Base-by-base conservation (phyloP, 2,888 invertebrate genomes). In the Plagodis dolabraria region DNA sequence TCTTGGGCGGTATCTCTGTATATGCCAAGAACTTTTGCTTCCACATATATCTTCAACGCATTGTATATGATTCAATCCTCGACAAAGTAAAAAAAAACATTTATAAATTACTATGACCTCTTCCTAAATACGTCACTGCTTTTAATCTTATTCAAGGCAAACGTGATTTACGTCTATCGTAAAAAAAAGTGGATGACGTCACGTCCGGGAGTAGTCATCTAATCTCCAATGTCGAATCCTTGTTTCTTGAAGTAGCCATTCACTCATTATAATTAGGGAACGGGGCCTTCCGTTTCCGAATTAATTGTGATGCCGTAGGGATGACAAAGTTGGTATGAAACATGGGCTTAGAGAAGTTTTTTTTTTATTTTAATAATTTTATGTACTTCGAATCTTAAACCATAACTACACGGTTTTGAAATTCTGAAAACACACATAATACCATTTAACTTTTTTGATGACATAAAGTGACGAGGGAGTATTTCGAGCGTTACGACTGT, bases 191-290 rank as follows among this genome's bases (percentile, higher is more conserved):
- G 51, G 57, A 60, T 59, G 61, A 64, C 64, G 64, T 67, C 69
- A 69, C 69, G 69, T 67, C 51, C 60, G 49, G 50, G 47, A 45
- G 22, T 45, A 53, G 57, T 51, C 64, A 60, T 64, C 59, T 63
- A 68, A 65, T 58, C 62, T 59, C 48, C 34, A 53, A 59, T 49
- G 55, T 43, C 43, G 53, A 42, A 45, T 43, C 53, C 58, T 48
- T 59, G 58, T 62, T 58, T 55, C 63, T 59, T 55, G 33, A 61
- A 62, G 60, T 60, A 60, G 64, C 48, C 50, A 43, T 64, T 58
- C 63, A 60, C 60, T 57, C 50, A 47, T 67, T 62, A 61, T 65
- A 69, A 69, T 69, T 64, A 69, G 62, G 54, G 50, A 56, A 48
- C 45, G 10, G 56, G 52, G 45, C 57, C 57, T 61, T 61, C 53